phyloP scores from a whole-genome alignment of 2,797 vertebrate genomes.

The Molothrus aeneus region DNA sequence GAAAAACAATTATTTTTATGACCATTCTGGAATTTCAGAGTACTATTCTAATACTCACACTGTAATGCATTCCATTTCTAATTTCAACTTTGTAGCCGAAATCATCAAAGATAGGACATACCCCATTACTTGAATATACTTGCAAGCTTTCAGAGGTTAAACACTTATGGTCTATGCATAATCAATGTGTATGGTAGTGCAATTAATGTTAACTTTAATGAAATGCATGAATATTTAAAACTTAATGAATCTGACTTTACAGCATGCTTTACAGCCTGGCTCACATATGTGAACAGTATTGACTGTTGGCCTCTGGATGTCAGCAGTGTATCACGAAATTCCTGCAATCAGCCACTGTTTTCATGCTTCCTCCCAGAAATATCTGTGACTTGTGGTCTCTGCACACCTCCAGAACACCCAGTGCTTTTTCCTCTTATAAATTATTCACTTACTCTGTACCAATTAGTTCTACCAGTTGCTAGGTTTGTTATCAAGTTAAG shows the following conservation, averaged over 20 bases:
- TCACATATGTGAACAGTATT: conserved; percentile 52
- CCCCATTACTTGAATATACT: conserved; percentile 53
- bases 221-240: conserved; percentile 69
- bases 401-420: conserved; percentile 74
- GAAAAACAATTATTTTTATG: neutral
- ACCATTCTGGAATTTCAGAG: neutral
- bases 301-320: conserved; percentile 86
- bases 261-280: neutral
- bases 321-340: conserved; percentile 80
- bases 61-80: neutral
- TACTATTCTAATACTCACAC: neutral
- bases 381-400: conserved; percentile 66
- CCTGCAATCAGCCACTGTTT: conserved; percentile 34
- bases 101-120: conserved; percentile 16
- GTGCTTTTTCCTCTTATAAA: conserved; percentile 79
- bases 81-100: conserved; percentile 23
- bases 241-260: conserved; percentile 51
- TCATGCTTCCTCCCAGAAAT: conserved; percentile 68
- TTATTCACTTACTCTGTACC: conserved; percentile 83
- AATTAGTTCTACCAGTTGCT: conserved; percentile 86
- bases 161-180: conserved; percentile 60
- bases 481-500: conserved; percentile 85
- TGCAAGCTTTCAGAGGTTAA: conserved; percentile 67
- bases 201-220: conserved; percentile 70
- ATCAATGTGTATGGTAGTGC: conserved; percentile 58